Base-by-base conservation (phyloP, 2,113 vertebrate species). In the Nothocercus julius region DNA sequence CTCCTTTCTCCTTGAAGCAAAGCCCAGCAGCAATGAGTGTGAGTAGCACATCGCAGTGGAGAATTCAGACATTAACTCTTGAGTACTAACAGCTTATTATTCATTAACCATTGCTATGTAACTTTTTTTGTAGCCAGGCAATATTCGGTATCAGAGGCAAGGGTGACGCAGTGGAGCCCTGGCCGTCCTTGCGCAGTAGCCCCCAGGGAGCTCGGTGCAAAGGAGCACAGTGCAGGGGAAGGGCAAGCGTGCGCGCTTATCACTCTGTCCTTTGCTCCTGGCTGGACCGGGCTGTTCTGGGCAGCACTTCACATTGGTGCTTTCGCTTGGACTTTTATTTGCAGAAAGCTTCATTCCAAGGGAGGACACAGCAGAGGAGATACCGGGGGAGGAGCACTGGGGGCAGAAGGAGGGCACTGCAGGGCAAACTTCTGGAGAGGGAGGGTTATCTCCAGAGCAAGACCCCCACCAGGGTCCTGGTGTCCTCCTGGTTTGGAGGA, bases 71-170 rank as follows among this genome's bases (percentile, higher is more conserved):
- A 1, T 56, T 70, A 66, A 58, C 58, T 38, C 63, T 21, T 28
- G 36, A 84, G 42, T 34, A 58, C 51, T 90, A 67, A 40, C 24
- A 42, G 4, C 70, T 85, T 61, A 75, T 93, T 95, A 90, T 68
- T 85, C 73, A 90, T 88, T 95, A 95, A 92, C 85, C 5, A 0
- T 14, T 36, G 53, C 86, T 89, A 54, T 15, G 21, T 15, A 89
- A 82, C 75, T 32, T n/a, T 45, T 61, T 70, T 7, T 59, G 89
- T 80, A 0, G 0, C 25, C 77, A 36, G 69, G 53, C 32, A 34
- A 53, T 68, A 61, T 82, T 85, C 77, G 85, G 49, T 66, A 24
- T 18, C 61, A 38, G 1, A 42, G 38, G n/a, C 15, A 53, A 68
- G 73, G 12, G 32, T 34, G 54, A 44, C 32, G 54, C 30, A 3